Evolutionary conservation across 2,113 vertebrate genomes (phyloP), one percentile per base, ranked within the genome.

Genomic region (Machaerirhynchus nigripectus): DNA sequence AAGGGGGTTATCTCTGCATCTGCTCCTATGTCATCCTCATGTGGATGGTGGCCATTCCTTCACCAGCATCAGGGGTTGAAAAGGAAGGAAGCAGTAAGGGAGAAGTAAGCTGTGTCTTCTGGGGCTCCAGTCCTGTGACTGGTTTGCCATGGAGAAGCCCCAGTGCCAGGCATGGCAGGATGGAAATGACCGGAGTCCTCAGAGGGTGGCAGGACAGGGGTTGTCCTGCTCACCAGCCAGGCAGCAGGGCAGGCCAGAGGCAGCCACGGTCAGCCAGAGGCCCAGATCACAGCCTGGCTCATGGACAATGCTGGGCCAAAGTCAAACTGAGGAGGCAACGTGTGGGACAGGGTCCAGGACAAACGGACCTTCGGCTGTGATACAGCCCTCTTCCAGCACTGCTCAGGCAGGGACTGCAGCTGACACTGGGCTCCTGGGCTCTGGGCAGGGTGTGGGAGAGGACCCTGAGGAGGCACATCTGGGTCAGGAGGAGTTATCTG

Each of bases 51-150:
- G 59, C 57, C n/a, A 8, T 71, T 57, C 47, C 47, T 60, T 42
- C 8, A 1, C 33, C 35, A 60, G 20, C 30, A 24, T 0, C 10
- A 9, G 30, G 12, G n/a, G 13, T 4, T 40, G 47, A 10, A 15
- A 33, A 56, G 59, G 52, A 56, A 46, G 47, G 68, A 53, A 73
- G 35, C 53, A 61, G 42, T 6, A 15, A 81, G 15, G 46, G 16
- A 44, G 26, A 26, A 44, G 31, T 14, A 33, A 68, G 22, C 22
- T 30, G 10, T 35, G 50, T 55, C 35, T 84, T 76, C 26, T 10
- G 49, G 42, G n/a, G n/a, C 42, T 75, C 31, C 49, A 31, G 39
- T 40, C 39, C 31, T 83, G 15, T 2, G 2, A 8, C 13, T 61
- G 65, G 31, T 30, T 89, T 80, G 33, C 60, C 42, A 4, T 4